phyloP scores from a whole-genome alignment of 2,113 vertebrate species.

The Lonchura striata region DNA sequence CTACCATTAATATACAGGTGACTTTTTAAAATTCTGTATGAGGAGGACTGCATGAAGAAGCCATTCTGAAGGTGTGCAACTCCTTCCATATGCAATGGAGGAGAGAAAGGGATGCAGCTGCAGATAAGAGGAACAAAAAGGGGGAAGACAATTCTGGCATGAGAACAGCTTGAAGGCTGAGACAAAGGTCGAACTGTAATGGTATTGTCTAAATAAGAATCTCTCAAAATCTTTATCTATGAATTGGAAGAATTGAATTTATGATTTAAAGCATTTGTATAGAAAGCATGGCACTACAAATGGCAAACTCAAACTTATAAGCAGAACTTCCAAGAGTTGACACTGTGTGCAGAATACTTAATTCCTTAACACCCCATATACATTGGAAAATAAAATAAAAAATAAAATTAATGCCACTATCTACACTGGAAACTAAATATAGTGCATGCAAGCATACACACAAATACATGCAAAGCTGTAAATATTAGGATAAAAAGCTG shows the following conservation, averaged over 20 bases:
- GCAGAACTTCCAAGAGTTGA: neutral
- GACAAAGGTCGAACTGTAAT: neutral
- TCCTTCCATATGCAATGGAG: neutral
- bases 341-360: neutral
- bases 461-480: neutral
- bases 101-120: neutral
- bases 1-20: neutral
- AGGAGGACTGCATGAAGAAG: neutral
- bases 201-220: neutral
- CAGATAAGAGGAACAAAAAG: neutral
- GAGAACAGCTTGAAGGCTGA: neutral
- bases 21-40: neutral
- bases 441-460: neutral
- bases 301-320: neutral
- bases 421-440: neutral
- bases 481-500: neutral
- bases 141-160: neutral
- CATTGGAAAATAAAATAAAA: neutral
- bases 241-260: neutral
- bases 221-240: neutral
- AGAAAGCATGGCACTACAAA: neutral
- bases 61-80: neutral
- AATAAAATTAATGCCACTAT: neutral
- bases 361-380: neutral
- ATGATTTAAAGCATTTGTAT: neutral